phyloP scores from a whole-genome alignment of 2,888 invertebrate genomes.

The Lobophora halterata region DNA sequence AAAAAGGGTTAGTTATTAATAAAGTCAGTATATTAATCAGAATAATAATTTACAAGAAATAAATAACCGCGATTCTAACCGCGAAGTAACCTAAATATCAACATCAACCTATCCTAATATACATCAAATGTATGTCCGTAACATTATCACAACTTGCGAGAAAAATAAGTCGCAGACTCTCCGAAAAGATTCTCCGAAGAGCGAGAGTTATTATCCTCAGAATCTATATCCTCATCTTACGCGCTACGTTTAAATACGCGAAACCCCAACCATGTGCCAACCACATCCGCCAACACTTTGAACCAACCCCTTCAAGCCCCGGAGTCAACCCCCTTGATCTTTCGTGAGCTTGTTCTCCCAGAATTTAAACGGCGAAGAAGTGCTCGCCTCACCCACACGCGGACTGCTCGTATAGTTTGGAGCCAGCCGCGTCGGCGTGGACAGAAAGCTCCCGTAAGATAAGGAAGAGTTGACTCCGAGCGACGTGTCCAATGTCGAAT shows the following conservation, averaged over 20 bases:
- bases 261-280: conserved; percentile 45
- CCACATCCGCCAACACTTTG: conserved; percentile 51
- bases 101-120: conserved; percentile 21
- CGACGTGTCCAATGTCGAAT: conserved; percentile 72
- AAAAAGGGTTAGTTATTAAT: conserved; percentile 40
- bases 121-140: conserved; percentile 32
- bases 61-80: conserved; percentile 34
- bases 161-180: conserved; percentile 74
- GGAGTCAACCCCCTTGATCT: conserved; percentile 69
- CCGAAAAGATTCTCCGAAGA: conserved; percentile 48
- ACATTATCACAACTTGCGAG: conserved; percentile 48
- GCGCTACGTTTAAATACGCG: conserved; percentile 44
- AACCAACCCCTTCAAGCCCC: conserved; percentile 45
- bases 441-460: conserved; percentile 70
- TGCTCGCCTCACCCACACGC: conserved; percentile 57
- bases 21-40: background rate
- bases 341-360: conserved; percentile 62
- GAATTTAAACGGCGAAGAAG: conserved; percentile 63
- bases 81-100: too few species aligned
- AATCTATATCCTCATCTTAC: conserved; percentile 4
- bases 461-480: conserved; percentile 74
- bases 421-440: conserved; percentile 63
- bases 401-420: conserved; percentile 73
- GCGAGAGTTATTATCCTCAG: conserved; percentile 71
- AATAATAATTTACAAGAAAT: conserved; percentile 50